phyloP scores from a whole-genome alignment of 2,888 invertebrate genomes.

The Polydrusus pterygomalis region DNA sequence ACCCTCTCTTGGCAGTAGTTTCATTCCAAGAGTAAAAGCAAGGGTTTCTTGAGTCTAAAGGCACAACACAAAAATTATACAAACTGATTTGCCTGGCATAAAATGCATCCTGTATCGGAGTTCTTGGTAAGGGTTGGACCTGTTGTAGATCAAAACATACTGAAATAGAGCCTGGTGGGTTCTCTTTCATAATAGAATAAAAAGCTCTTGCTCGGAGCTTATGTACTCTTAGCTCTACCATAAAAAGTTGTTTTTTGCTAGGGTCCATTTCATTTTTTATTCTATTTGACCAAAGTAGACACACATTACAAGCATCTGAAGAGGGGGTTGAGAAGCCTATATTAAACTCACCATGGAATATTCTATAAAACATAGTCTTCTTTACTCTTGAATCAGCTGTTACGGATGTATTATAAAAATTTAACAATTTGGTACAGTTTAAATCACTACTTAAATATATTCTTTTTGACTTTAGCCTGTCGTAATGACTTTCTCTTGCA shows the following conservation, averaged over 20 bases:
- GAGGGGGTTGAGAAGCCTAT: slow-evolving; percentile 1
- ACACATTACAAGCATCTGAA: slow-evolving; percentile 5
- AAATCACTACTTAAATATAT: slow-evolving; percentile 10
- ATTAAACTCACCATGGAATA: background rate
- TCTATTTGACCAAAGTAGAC: background rate
- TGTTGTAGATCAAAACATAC: too few species aligned
- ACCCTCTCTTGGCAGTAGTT: slow-evolving; percentile 9
- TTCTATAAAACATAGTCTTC: slow-evolving; percentile 7
- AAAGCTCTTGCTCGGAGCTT: background rate
- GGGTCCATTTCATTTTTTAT: background rate
- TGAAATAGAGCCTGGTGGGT: too few species aligned
- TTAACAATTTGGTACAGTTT: too few species aligned
- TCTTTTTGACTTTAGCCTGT: slow-evolving; percentile 4
- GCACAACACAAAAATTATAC: too few species aligned
- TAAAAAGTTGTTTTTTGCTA: background rate
- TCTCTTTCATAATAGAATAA: too few species aligned
- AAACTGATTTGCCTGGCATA: too few species aligned
- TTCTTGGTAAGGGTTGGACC: too few species aligned
- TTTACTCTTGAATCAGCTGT: background rate
- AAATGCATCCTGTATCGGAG: too few species aligned
- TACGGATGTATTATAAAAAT: background rate
- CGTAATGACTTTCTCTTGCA: slow-evolving; percentile 3
- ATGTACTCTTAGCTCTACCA: background rate
- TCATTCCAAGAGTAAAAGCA: too few species aligned
- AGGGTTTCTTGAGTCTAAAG: too few species aligned